Percentiles rank a stretch among this genome's conserved stretches.
Conservation (phyloP, 2,113 vertebrate genomes). For the Caretta caretta region DNA sequence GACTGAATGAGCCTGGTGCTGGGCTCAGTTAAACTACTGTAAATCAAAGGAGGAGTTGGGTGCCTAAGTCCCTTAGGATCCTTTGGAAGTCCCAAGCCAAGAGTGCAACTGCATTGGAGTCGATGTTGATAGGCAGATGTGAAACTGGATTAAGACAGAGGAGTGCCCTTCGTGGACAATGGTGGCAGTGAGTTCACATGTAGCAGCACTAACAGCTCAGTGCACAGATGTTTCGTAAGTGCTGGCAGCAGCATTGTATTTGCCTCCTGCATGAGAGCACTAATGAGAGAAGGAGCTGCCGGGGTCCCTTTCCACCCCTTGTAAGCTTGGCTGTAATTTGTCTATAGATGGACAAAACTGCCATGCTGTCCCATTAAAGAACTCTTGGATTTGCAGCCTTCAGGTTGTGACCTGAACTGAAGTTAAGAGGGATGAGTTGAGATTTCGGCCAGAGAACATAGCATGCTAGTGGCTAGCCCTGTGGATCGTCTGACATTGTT, state of each 20-base stretch:
- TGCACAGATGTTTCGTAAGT: background rate
- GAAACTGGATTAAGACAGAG: background rate
- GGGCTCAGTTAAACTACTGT: background rate
- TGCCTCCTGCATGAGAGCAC: background rate
- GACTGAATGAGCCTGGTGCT: background rate
- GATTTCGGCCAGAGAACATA: background rate
- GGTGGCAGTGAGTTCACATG: background rate
- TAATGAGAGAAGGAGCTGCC: background rate
- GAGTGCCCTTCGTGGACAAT: background rate
- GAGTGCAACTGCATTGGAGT: background rate
- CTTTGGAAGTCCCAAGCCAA: accelerated
- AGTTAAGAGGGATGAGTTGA: background rate
- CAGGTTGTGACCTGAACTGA: background rate
- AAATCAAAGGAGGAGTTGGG: background rate
- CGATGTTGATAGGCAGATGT: background rate
- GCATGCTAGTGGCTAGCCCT: background rate
- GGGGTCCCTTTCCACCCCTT: background rate
- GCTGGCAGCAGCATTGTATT: background rate
- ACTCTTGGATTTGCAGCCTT: background rate
- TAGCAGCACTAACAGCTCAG: background rate
- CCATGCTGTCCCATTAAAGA: accelerated
- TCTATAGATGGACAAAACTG: background rate
- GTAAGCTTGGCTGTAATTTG: background rate
- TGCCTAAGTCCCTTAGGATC: background rate
- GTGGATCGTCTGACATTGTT: background rate